Evolutionary conservation across 2,113 vertebrate species (phyloP), one percentile per base, ranked within the genome.

Genomic region (Budorcas taxicolor): DNA sequence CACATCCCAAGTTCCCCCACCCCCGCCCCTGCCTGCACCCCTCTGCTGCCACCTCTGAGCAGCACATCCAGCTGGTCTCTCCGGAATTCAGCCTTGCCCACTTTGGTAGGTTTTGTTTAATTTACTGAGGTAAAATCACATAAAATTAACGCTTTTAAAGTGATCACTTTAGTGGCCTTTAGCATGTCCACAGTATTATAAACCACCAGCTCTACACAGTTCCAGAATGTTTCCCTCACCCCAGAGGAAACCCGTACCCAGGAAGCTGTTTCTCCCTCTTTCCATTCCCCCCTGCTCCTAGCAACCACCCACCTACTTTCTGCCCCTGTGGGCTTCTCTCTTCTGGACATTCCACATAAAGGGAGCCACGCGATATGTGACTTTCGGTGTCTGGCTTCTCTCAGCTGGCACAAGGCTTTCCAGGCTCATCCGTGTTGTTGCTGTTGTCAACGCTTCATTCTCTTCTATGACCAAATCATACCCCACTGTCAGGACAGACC

Each of bases 311-410:
- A 0, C 14, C 78, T 58, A 21, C n/a, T 14, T 40, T 29, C 81
- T 31, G 71, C 25, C 27, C n/a, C 40, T 9, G 2, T 4, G 27
- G 27, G 17, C 10, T 23, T 67, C 5, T 33, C 19, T 52, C 3
- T 14, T 43, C 29, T 43, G 12, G 58, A 23, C 14, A 3, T 16
- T 13, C 40, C 92, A 0, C 6, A 2, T 33, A 27, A 4, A 5
- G 8, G 50, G 47, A 6, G 11, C 43, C 57, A 21, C 23, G 8
- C 4, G 1, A 1, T 7, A 0, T 0, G 33, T n/a, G 83, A 2
- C 74, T 50, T 9, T 5, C 25, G 0, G 27, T 2, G 58, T 58
- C 82, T 7, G 50, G 47, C 50, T 80, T 23, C 58, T 43, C 45
- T 47, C 67, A 5, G 57, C 3, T 0, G 17, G 87, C 50, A 3